Percentiles rank a stretch among this genome's conserved stretches.
Evolutionary conservation across 2,797 vertebrate species (phyloP).

Genomic region (Melanotaenia parkinsoni): DNA sequence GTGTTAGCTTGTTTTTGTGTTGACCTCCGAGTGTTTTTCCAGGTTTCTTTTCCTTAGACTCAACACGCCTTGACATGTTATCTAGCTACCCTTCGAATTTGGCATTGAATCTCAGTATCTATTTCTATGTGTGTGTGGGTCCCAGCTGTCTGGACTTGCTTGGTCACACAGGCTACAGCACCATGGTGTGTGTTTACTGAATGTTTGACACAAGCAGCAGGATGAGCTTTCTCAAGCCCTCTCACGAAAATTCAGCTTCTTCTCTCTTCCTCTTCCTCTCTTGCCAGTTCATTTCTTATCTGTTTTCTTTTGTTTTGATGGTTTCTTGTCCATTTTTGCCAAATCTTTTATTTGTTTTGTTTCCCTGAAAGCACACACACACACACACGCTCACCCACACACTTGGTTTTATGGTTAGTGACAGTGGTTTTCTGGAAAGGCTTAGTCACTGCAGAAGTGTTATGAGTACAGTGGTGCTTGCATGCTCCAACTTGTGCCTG

Average conservation of each 20-base stretch:
- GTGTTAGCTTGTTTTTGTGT: slow-evolving; percentile 38
- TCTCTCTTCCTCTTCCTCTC: slow-evolving; percentile 6
- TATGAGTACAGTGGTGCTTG: slow-evolving; percentile 7
- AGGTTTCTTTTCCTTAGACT: slow-evolving; percentile 40
- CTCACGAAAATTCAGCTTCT: slow-evolving; percentile 4
- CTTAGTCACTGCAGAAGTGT: slow-evolving; percentile 42
- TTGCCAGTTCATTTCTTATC: neutral
- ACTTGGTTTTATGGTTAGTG: slow-evolving; percentile 11
- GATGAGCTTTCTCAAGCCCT: slow-evolving; percentile 20
- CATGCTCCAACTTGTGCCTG: slow-evolving; percentile 12
- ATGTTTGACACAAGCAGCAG: slow-evolving; percentile 36
- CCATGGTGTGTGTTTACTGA: slow-evolving; percentile 54
- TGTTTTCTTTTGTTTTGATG: neutral
- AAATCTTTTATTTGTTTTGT: neutral
- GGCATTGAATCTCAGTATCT: slow-evolving; percentile 27
- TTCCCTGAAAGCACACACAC: neutral
- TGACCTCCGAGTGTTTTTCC: slow-evolving; percentile 47
- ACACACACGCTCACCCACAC: neutral
- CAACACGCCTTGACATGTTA: slow-evolving; percentile 63
- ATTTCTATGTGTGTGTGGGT: slow-evolving; percentile 24
- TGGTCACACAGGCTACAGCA: slow-evolving; percentile 33
- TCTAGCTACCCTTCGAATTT: slow-evolving; percentile 51
- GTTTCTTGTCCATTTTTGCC: slow-evolving; percentile 14
- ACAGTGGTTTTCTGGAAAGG: slow-evolving; percentile 20
- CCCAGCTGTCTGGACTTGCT: slow-evolving; percentile 48